Percentiles rank a stretch among this genome's conserved stretches.
Evolutionary conservation across 2,113 vertebrate species (phyloP).

Genomic region (Brachypteracias leptosomus): DNA sequence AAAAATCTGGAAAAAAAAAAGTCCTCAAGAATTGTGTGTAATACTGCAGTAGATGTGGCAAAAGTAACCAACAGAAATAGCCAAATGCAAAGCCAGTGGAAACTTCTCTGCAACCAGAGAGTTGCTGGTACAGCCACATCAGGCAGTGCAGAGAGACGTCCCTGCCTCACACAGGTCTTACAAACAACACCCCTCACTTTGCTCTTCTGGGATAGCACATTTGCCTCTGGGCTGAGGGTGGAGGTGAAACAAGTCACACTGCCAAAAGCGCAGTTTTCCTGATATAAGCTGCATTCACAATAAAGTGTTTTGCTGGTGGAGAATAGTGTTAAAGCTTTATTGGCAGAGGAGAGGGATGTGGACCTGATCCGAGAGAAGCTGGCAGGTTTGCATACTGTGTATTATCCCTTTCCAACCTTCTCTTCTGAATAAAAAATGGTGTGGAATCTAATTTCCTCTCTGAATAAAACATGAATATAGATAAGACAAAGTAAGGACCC

Average conservation of each 20-base stretch:
- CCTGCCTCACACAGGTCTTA: background rate
- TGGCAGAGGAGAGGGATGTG: conserved; percentile 19
- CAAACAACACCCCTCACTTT: background rate
- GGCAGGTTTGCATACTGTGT: conserved; percentile 45
- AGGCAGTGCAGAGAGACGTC: background rate
- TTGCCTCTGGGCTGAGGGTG: background rate
- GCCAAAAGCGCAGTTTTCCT: background rate
- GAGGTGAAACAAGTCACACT: background rate
- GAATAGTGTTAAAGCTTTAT: background rate
- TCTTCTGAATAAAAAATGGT: conserved; percentile 70
- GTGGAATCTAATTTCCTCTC: conserved; percentile 59
- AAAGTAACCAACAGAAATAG: background rate
- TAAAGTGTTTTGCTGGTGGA: background rate
- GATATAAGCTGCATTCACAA: background rate
- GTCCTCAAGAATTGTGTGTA: background rate
- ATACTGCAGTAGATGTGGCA: background rate
- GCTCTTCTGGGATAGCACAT: background rate
- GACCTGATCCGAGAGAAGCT: conserved; percentile 21
- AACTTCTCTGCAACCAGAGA: background rate
- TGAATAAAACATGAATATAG: conserved; percentile 71
- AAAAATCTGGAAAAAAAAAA: background rate
- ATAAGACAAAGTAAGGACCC: conserved; percentile 60
- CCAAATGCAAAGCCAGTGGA: background rate
- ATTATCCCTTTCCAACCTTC: conserved; percentile 52
- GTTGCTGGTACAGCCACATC: background rate